phyloP scores from a whole-genome alignment of 2,797 vertebrate genomes.

The Molossus alvarezi region DNA sequence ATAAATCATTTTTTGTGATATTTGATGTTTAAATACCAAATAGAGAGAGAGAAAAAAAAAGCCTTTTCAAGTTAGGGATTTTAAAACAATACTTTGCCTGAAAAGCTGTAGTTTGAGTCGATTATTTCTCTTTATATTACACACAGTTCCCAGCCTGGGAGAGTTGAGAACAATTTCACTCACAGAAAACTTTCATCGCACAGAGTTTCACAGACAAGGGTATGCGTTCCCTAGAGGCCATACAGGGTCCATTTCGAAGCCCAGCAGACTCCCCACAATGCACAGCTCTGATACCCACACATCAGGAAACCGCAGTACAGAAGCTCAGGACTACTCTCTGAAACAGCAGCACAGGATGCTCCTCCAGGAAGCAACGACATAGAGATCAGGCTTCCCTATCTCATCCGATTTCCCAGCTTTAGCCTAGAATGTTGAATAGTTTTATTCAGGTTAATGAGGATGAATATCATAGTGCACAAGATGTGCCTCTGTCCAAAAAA shows the following conservation, averaged over 20 bases:
- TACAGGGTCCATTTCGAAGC: slow-evolving; percentile 13
- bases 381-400: background rate
- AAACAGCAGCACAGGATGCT: background rate
- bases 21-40: background rate
- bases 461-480: background rate
- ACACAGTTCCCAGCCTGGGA: background rate
- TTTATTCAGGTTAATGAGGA: background rate
- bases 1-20: background rate
- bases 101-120: background rate
- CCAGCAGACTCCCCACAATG: background rate
- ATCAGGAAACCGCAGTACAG: background rate
- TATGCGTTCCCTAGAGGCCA: background rate
- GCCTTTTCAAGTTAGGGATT: background rate
- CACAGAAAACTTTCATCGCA: background rate
- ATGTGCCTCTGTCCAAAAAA: background rate
- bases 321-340: background rate
- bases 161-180: slow-evolving; percentile 44
- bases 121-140: background rate
- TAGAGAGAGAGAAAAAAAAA: background rate
- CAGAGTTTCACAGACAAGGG: background rate
- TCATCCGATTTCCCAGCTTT: background rate
- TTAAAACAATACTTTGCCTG: background rate
- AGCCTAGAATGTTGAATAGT: background rate
- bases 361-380: background rate
- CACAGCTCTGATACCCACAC: background rate